Evolutionary conservation across 2,888 invertebrate genomes (phyloP).

Genomic region (Lochmaea crataegi): DNA sequence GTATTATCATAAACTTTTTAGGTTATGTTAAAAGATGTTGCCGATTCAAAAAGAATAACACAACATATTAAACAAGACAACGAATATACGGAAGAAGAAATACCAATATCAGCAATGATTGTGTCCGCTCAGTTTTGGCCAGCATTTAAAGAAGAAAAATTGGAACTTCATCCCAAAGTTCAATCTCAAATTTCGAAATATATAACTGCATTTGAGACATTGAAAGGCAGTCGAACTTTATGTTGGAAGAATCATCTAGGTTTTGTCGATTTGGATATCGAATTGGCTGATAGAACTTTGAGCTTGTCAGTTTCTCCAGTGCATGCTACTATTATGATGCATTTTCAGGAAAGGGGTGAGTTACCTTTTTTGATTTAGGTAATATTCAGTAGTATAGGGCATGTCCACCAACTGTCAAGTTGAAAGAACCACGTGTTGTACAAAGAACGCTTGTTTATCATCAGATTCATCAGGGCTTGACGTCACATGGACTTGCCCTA

Average conservation of each 20-base stretch:
- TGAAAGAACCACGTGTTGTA: too few species aligned
- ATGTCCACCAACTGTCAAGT: too few species aligned
- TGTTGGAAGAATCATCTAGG: conserved; percentile 96
- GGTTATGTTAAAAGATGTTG: conserved; percentile 94
- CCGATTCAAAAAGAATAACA: conserved; percentile 95
- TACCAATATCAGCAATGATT: conserved; percentile 85
- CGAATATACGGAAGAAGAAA: conserved; percentile 66
- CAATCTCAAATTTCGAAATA: conserved; percentile 85
- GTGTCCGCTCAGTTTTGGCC: conserved; percentile 99
- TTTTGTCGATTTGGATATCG: conserved; percentile 89
- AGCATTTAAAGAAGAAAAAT: conserved; percentile 92
- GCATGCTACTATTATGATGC: conserved; percentile 93
- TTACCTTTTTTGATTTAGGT: background rate
- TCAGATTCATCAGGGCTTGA: too few species aligned
- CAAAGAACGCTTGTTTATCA: too few species aligned
- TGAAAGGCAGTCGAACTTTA: conserved; percentile 92
- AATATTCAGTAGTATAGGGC: too few species aligned
- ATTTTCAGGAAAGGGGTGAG: conserved; percentile 88
- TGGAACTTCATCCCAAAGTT: conserved; percentile 85
- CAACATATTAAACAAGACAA: conserved; percentile 83
- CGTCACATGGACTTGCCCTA: too few species aligned
- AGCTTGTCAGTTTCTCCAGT: conserved; percentile 90
- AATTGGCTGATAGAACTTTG: conserved; percentile 80
- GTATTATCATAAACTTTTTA: conserved; percentile 73
- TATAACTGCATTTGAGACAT: conserved; percentile 89